A percentile compares a stretch with the other conserved stretches of the same genome.
Conservation (phyloP, 2,113 vertebrate species). For the Notarius lentiginosus region DNA sequence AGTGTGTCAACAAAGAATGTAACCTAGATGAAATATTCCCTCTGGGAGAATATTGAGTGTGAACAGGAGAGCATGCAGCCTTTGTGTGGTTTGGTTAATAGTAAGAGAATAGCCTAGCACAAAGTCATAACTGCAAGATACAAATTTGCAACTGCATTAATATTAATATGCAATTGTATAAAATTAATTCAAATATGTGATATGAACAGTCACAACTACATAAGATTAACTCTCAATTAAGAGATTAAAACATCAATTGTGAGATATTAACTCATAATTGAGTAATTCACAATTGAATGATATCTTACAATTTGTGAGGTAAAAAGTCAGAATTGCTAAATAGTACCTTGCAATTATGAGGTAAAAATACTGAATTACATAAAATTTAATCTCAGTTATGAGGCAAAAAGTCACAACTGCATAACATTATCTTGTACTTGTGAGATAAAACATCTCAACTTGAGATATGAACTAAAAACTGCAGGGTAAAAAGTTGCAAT, state of each 20-base stretch:
- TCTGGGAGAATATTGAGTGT: background rate
- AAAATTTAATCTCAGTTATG: background rate
- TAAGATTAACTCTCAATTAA: no score
- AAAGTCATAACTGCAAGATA: background rate
- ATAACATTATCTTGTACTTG: background rate
- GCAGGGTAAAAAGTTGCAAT: background rate
- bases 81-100: background rate
- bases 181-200: no score
- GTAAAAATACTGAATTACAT: no score
- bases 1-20: background rate
- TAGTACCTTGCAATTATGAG: no score
- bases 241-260: background rate
- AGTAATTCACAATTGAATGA: no score
- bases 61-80: background rate
- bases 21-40: background rate
- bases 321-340: no score
- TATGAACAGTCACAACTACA: background rate
- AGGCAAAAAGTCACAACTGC: background rate
- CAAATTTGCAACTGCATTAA: no score
- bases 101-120: background rate
- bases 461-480: background rate
- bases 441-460: background rate
- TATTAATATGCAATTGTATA: background rate
- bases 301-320: no score
- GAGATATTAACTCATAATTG: no score